Evolutionary conservation across 2,113 vertebrate genomes (phyloP), one percentile per base, ranked within the genome.

Genomic region (Cranoglanis bouderius): DNA sequence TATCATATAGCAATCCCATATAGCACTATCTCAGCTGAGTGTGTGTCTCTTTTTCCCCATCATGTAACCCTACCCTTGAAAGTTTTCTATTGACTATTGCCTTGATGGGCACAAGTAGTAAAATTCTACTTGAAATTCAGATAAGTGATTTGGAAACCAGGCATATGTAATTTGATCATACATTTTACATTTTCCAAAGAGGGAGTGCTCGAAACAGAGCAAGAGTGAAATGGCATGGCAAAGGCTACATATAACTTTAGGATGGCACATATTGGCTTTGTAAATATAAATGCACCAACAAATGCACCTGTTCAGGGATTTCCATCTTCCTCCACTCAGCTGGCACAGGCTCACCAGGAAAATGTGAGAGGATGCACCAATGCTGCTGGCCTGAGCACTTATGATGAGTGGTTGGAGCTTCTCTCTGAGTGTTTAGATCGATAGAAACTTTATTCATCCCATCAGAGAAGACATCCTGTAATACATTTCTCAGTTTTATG

Each of bases 401-500:
- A 43, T 1, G 13, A 24, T 61, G 57, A 83, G 81, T 61, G 35
- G 21, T 61, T 61, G 0, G 26, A 82, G 53, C 80, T 26, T 61
- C 55, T 61, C 38, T 83, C 24, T 40, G 51, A 82, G 55, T 4
- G 12, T 43, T 43, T 40, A 29, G 38, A 61, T 83, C 81, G 81
- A 83, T 83, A 43, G 6, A 83, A 83, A 61, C 57, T 26, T 38
- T 40, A 40, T 83, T 83, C 7, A 83, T 43, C 35, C 35, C 21
- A 29, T 61, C 21, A 40, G 57, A 83, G 57, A 61, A 59, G 81
- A 61, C 81, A 61, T 61, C 35, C 35, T 59, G 55, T 43, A 40
- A 83, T 83, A 83, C 35, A 83, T 61, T 83, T 61, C 81, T 61
- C 35, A 43, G 10, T 61, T 83, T 61, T 61, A 83, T 83, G 12